Evolutionary conservation across 2,113 vertebrate species (phyloP).

Genomic region (Prionailurus bengalensis): DNA sequence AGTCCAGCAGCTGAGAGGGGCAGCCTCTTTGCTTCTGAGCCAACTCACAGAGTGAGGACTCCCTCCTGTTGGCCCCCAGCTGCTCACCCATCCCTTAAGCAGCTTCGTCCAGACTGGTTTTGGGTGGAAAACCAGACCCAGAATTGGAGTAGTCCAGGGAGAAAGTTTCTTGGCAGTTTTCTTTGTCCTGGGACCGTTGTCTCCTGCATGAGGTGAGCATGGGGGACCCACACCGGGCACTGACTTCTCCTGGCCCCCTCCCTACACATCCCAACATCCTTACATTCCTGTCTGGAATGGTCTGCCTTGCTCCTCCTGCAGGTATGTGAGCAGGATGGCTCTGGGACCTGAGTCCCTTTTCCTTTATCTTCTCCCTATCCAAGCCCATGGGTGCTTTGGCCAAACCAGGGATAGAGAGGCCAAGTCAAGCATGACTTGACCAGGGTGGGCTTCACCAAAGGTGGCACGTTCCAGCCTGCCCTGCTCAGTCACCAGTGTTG

Average conservation of each 20-base stretch:
- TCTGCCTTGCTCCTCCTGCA: background rate
- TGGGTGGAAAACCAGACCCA: constrained; percentile 21
- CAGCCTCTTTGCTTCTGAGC: background rate
- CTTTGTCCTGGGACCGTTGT: background rate
- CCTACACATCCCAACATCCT: background rate
- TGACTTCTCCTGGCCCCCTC: background rate
- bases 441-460: background rate
- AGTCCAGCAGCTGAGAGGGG: background rate
- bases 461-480: accelerated
- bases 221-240: background rate
- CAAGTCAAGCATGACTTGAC: background rate
- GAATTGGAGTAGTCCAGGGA: background rate
- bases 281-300: background rate
- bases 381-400: background rate
- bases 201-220: background rate
- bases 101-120: background rate
- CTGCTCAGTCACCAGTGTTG: background rate
- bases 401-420: background rate
- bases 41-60: background rate
- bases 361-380: background rate
- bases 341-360: background rate
- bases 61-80: background rate
- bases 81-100: background rate
- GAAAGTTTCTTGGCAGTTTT: background rate
- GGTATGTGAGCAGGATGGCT: background rate